Base-by-base conservation (phyloP, 2,888 invertebrate species). In the Eupeodes latifasciatus region DNA sequence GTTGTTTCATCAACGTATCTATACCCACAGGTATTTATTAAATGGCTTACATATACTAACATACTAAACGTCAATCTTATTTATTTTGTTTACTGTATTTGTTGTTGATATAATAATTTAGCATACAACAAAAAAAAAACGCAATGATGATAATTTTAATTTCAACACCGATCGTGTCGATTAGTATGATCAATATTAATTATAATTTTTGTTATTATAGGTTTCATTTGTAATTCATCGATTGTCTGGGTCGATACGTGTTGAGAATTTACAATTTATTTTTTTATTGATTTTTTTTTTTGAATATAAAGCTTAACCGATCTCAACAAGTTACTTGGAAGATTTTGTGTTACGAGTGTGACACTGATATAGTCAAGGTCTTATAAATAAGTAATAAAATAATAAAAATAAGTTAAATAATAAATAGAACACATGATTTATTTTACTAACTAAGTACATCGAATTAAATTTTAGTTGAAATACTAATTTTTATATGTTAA, bases 81-180 rank as follows among this genome's bases (percentile, higher is more conserved):
- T n/a, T 5, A 14, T 6, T 14, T 49, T 11, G 12, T 40, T 55
- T 5, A 44, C 47, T 57, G 10, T 57, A 19, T 0, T 59, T 47
- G 49, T n/a, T 78, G 69, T 78, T 78, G 69, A 78, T 53, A 40
- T n/a, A 69, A 49, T 62, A 62, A 71, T 51, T 79, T 69, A 69
- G 61, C 78, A 69, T 71, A 53, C 51, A 51, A 19, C 19, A 19
- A 19, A 19, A 69, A 49, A 44, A 61, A 51, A 69, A 36, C 10
- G 36, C 40, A 19, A 59, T 59, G 36, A 36, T 14, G 59, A 53
- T 51, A 51, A 71, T n/a, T 49, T 36, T 19, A 34, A 67, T 78
- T 79, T 71, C 78, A 61, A 69, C 59, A 79, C 40, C 61, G 61
- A 71, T 61, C 40, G 61, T 79, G 51, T 64, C 40, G 19, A 71